Base-by-base conservation (phyloP, 1,140 invertebrate species). In the Drosophila kikkawai region DNA sequence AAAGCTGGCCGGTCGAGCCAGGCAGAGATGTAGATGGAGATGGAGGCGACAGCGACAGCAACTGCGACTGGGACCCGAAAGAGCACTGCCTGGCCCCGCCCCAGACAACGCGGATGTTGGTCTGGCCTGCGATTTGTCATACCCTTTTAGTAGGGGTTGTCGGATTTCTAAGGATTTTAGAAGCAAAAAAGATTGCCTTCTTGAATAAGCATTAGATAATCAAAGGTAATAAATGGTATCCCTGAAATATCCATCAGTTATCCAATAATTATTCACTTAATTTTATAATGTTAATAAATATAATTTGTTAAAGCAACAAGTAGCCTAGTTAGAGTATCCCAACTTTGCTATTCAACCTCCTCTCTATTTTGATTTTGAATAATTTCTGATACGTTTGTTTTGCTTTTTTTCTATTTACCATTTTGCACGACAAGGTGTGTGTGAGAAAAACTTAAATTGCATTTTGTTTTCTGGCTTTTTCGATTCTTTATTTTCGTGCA, bases 21-120 rank as follows among this genome's bases (percentile, higher is more conserved):
- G 19, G 51, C 47, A 41, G 60, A 57, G 48, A 22, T 61, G 26
- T 44, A 69, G 36, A 44, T 68, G 60, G 77, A 60, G 63, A 61
- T 66, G 39, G 29, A 60, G 63, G 42, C 42, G 63, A 63, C 59
- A 34, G 53, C 59, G 48, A 32, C 22, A 2, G 48, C 37, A 36
- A 29, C 29, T 50, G 26, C 17, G 22, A 29, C 55, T 37, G 65
- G 48, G 67, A 68, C 64, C 48, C 64, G 26, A 66, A 26, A 34
- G 36, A 71, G 51, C 42, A 75, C 58, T 50, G 42, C 39, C 59
- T 42, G 32, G 36, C 77, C 55, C 73, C 60, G 59, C 70, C 74
- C 55, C 39, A 66, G 9, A 22, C 63, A 86, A 86, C 78, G 79
- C 82, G 82, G 82, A 86, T 86, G 76, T 82, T 68, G 79, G 79